These are phyloP conservation scores for Spea hammondii DNA, from an alignment of 2,797 vertebrate genomes.

Conservation along the genomic window DNA sequence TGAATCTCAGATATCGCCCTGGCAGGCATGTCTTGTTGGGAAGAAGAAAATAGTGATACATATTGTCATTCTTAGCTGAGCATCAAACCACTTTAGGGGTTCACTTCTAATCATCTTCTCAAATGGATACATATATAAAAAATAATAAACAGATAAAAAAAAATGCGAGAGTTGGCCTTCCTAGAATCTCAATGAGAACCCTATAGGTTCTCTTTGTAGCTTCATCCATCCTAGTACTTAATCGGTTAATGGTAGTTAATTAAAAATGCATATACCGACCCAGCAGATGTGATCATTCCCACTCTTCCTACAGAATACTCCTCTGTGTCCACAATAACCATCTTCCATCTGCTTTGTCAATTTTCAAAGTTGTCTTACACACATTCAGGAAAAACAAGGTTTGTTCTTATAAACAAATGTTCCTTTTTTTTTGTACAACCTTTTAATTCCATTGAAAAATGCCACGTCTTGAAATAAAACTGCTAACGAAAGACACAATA, in stretches of 20 bases:
- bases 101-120: no score
- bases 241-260: constrained; percentile 19
- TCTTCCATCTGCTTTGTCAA: constrained; percentile 42
- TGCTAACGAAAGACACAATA: background rate
- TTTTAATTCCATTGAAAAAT: background rate
- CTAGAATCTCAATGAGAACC: no score
- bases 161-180: no score
- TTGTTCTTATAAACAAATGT: constrained; percentile 9
- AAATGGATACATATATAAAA: no score
- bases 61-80: no score
- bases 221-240: background rate
- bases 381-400: background rate
- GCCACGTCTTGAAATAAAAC: background rate
- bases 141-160: no score
- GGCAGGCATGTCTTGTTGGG: no score
- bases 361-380: constrained; percentile 7
- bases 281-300: constrained; percentile 38
- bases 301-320: constrained; percentile 32
- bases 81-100: no score
- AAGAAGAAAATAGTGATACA: no score
- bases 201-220: no score
- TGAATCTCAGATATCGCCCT: no score
- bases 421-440: constrained; percentile 20
- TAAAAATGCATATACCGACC: constrained; percentile 5
- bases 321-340: constrained; percentile 23